Conservation (phyloP, 2,888 invertebrate species). For the Stenodera caucasica region DNA sequence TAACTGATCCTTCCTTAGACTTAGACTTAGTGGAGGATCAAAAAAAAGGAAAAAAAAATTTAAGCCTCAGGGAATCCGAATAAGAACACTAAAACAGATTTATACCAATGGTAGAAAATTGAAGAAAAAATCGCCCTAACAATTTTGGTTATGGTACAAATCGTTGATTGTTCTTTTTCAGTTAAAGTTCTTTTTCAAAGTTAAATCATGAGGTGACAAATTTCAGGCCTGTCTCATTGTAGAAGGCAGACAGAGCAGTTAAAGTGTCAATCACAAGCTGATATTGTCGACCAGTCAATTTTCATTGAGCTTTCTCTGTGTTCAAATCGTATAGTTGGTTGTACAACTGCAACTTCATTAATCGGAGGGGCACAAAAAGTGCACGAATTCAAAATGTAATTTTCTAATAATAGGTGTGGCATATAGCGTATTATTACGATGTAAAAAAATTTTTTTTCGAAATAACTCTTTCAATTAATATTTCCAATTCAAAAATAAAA, state of each 20-base stretch:
- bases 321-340: constrained; percentile 14
- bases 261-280: constrained; percentile 46
- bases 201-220: constrained; percentile 43
- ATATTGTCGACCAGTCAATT: constrained; percentile 28
- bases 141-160: no score
- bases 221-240: constrained; percentile 42
- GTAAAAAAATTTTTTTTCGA: constrained; percentile 1
- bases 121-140: no score
- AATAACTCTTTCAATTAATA: neutral
- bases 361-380: constrained; percentile 36
- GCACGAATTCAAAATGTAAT: constrained; percentile 37
- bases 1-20: constrained; percentile 4
- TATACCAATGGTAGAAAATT: no score
- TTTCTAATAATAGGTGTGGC: constrained; percentile 32
- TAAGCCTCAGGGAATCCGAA: constrained; percentile 24
- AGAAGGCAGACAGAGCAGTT: constrained; percentile 39
- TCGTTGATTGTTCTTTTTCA: constrained; percentile 26
- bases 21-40: no score
- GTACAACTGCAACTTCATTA: constrained; percentile 37
- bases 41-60: neutral
- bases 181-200: constrained; percentile 24
- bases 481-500: neutral
- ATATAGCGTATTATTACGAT: constrained; percentile 24
- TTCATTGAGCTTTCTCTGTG: constrained; percentile 19
- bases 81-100: constrained; percentile 24